Percentiles rank a stretch among this genome's conserved stretches.
phyloP scores from a whole-genome alignment of 2,888 invertebrate genomes.

The Lasioglossum malachurum region DNA sequence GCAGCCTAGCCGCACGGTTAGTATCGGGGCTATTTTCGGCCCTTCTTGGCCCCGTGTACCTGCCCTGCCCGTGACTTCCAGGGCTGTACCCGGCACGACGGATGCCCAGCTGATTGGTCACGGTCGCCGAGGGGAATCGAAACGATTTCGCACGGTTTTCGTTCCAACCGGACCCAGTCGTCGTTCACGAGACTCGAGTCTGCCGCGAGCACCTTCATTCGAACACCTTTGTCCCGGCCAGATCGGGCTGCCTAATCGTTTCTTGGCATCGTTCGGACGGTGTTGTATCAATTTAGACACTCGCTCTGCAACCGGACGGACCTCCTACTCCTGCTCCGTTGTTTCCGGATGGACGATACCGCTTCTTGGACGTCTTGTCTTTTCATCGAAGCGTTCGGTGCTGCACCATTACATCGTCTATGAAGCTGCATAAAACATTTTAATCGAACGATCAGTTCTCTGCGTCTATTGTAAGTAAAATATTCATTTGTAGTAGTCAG shows the following conservation, averaged over 20 bases:
- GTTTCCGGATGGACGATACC: background rate
- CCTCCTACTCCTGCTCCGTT: background rate
- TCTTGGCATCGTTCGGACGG: slow-evolving; percentile 43
- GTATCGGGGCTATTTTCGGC: slow-evolving; percentile 67
- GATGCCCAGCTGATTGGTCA: slow-evolving; percentile 59
- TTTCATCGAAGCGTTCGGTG: background rate
- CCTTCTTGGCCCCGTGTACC: slow-evolving; percentile 43
- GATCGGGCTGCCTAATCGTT: slow-evolving; percentile 49
- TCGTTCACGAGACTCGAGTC: slow-evolving; percentile 13
- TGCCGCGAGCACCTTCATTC: background rate
- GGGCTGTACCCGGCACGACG: slow-evolving; percentile 33
- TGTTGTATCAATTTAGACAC: slow-evolving; percentile 55
- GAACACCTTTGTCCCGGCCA: slow-evolving; percentile 14
- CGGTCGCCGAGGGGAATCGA: slow-evolving; percentile 50
- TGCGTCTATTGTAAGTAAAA: too few species aligned
- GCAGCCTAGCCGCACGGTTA: slow-evolving; percentile 59
- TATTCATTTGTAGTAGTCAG: too few species aligned
- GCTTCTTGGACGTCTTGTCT: background rate
- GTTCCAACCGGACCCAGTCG: slow-evolving; percentile 14
- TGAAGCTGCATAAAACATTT: too few species aligned
- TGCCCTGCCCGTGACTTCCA: slow-evolving; percentile 37
- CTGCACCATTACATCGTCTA: background rate
- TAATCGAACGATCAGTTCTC: too few species aligned
- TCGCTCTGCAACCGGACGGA: background rate
- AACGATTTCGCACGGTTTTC: slow-evolving; percentile 65